Conservation (phyloP, 2,888 invertebrate genomes). For the Sericinus montela region DNA sequence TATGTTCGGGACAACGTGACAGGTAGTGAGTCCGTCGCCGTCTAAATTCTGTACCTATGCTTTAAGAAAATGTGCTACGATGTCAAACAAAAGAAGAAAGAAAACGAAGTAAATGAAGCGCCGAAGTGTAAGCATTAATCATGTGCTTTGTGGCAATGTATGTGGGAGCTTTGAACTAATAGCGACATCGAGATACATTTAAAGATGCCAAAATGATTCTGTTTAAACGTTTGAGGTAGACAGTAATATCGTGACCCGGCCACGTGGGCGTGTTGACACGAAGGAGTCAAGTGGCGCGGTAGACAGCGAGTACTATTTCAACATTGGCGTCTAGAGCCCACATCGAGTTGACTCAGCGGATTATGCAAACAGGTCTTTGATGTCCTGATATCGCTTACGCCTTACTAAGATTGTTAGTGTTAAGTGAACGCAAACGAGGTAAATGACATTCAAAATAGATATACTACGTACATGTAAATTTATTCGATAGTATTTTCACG, state of each 20-base stretch:
- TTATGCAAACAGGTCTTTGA: conserved; percentile 29
- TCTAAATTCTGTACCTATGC: too few relatives aligned
- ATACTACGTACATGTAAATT: too few relatives aligned
- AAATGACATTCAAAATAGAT: too few relatives aligned
- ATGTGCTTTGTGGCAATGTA: too few relatives aligned
- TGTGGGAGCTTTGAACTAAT: too few relatives aligned
- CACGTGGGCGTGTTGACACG: conserved; percentile 53
- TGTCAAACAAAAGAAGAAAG: too few relatives aligned
- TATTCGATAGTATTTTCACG: too few relatives aligned
- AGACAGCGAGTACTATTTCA: conserved; percentile 23
- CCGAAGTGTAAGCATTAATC: too few relatives aligned
- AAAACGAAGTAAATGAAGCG: too few relatives aligned
- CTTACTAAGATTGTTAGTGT: background rate
- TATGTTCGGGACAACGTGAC: too few relatives aligned
- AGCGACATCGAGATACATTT: conserved; percentile 23
- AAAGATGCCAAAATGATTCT: background rate
- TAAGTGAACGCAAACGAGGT: background rate
- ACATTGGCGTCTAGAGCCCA: conserved; percentile 30
- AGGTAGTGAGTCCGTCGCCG: too few relatives aligned
- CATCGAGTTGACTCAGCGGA: conserved; percentile 32
- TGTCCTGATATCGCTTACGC: conserved; percentile 16
- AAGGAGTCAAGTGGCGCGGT: conserved; percentile 54
- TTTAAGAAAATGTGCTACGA: too few relatives aligned
- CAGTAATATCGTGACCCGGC: conserved; percentile 31
- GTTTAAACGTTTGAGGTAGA: background rate